Conservation (phyloP, 2,797 vertebrate genomes). For the Eutrigla gurnardus region DNA sequence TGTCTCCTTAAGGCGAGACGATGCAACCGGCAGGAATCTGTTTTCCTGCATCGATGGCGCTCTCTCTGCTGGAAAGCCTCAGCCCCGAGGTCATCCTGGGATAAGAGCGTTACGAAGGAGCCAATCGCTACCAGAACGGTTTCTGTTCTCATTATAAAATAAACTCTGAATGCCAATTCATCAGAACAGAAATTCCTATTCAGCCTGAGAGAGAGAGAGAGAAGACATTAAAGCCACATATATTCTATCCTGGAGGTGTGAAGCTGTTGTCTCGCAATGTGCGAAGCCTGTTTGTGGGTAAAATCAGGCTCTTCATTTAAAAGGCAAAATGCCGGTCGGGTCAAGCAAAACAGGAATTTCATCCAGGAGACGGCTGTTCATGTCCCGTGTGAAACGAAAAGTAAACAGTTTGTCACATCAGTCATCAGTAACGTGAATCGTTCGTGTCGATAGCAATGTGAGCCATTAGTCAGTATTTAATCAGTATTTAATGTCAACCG, state of each 20-base stretch:
- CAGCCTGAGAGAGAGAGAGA: neutral
- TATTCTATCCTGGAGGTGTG: conserved; percentile 11
- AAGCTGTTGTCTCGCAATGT: neutral
- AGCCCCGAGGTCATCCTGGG: conserved; percentile 19
- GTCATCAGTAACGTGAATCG: too few species aligned
- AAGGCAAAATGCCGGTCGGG: too few species aligned
- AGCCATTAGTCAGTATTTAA: too few species aligned
- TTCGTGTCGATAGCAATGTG: too few species aligned
- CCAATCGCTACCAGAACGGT: neutral
- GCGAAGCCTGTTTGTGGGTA: neutral
- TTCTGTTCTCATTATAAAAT: conserved; percentile 20
- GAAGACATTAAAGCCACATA: neutral
- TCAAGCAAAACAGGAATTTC: too few species aligned
- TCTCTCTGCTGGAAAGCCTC: neutral
- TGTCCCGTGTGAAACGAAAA: too few species aligned
- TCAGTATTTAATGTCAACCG: too few species aligned
- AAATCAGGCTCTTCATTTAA: neutral
- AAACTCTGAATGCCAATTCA: conserved; percentile 11
- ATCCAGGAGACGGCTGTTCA: too few species aligned
- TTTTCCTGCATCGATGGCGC: conserved; percentile 4
- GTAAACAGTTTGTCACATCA: too few species aligned
- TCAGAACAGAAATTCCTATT: neutral
- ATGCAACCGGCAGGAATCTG: neutral
- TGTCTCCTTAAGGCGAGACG: neutral
- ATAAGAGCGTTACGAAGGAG: conserved; percentile 3